A percentile compares a stretch with the other conserved stretches of the same genome.
Evolutionary conservation across 2,888 invertebrate species (phyloP).

Genomic region (Danaus chrysippus): DNA sequence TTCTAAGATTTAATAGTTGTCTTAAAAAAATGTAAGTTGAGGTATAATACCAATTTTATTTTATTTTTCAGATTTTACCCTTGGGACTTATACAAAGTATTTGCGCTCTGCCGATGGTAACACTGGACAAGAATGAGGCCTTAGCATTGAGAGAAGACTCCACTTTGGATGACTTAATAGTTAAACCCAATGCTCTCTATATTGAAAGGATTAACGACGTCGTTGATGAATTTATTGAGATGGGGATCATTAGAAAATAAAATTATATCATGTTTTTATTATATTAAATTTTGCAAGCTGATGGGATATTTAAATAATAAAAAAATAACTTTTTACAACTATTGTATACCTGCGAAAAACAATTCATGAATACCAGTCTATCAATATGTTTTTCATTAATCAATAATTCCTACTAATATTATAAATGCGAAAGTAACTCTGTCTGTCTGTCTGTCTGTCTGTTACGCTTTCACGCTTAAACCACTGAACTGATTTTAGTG

Average conservation of each 20-base stretch:
- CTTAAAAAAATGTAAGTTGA: neutral
- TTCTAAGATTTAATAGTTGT: neutral
- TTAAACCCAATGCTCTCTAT: slow-evolving; percentile 42
- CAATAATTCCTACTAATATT: no score
- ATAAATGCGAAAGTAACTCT: no score
- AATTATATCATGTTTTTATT: no score
- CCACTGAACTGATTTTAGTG: no score
- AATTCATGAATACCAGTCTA: no score
- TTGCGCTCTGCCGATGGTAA: slow-evolving; percentile 29
- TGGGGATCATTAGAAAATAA: slow-evolving; percentile 22
- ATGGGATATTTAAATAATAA: no score
- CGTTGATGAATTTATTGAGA: slow-evolving; percentile 41
- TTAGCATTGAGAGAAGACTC: slow-evolving; percentile 30
- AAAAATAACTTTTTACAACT: no score
- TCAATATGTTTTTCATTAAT: no score
- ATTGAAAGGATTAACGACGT: slow-evolving; percentile 48
- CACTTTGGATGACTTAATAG: slow-evolving; percentile 35
- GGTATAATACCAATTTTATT: neutral
- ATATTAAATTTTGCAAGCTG: no score
- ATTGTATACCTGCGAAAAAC: no score
- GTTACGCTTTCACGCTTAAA: no score
- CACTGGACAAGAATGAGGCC: slow-evolving; percentile 30
- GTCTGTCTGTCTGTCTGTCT: no score
- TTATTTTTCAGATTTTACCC: slow-evolving; percentile 30
- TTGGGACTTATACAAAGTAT: slow-evolving; percentile 29